These are phyloP conservation scores for Ceriagrion tenellum DNA, from an alignment of 2,888 invertebrate genomes.

Conservation along the genomic window DNA sequence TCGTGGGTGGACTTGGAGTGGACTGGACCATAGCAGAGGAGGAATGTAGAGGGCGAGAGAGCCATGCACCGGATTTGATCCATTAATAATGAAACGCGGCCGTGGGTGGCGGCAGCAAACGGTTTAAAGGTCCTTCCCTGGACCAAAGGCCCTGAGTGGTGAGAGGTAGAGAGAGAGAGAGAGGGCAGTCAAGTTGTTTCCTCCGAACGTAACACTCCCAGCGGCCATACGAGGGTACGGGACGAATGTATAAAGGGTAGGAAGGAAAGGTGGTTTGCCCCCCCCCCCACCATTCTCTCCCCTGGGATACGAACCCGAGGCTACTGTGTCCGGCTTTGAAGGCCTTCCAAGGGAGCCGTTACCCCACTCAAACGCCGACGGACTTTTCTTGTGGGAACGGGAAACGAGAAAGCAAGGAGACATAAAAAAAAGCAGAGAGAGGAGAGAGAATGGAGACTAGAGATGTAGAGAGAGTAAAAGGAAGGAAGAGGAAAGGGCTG, in stretches of 20 bases:
- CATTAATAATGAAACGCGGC: background rate
- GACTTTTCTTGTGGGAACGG: background rate
- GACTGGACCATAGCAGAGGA: background rate
- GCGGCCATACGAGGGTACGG: background rate
- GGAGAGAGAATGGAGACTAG: background rate
- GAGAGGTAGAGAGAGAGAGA: background rate
- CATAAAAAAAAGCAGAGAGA: background rate
- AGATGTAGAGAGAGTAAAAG: background rate
- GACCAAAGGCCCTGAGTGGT: too few relatives aligned
- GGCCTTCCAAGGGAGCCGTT: conserved; percentile 13
- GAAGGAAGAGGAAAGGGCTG: background rate
- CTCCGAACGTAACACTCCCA: background rate
- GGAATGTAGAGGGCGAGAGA: background rate
- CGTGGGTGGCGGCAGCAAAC: background rate
- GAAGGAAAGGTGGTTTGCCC: too few relatives aligned
- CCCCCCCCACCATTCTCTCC: too few relatives aligned
- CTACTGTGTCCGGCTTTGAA: background rate
- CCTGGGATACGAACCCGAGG: background rate
- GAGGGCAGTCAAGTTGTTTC: background rate
- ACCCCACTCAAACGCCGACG: background rate
- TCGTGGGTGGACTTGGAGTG: background rate
- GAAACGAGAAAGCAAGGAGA: background rate
- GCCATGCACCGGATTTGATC: background rate
- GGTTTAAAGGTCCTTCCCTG: background rate
- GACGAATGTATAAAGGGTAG: too few relatives aligned